phyloP scores from a whole-genome alignment of 2,888 invertebrate genomes.

The Octodonta nipae region DNA sequence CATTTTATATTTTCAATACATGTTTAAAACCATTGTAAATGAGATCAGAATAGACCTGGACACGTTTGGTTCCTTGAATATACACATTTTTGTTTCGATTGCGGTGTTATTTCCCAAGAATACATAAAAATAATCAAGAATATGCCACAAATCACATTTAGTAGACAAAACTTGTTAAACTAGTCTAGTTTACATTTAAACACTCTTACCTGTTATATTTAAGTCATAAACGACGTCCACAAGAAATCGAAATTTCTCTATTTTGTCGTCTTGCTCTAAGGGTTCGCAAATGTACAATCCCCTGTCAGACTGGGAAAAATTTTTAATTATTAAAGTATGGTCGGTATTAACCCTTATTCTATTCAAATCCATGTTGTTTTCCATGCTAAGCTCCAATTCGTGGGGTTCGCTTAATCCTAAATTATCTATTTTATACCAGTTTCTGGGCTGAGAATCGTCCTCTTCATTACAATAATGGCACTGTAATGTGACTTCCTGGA shows the following conservation, averaged over 20 bases:
- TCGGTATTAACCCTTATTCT: constrained; percentile 35
- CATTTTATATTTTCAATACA: too few species aligned
- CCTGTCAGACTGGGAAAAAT: constrained; percentile 32
- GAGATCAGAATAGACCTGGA: too few species aligned
- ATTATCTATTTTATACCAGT: constrained; percentile 39
- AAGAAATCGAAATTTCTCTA: constrained; percentile 20
- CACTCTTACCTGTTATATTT: constrained; percentile 3
- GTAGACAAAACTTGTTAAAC: too few species aligned
- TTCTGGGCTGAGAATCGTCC: constrained; percentile 34
- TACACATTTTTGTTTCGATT: too few species aligned
- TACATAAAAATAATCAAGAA: too few species aligned
- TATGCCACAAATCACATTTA: too few species aligned
- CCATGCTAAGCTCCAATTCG: constrained; percentile 36
- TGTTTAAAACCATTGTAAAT: too few species aligned
- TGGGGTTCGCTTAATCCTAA: constrained; percentile 24
- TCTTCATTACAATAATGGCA: constrained; percentile 40
- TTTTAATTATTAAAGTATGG: constrained; percentile 36
- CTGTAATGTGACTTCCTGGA: constrained; percentile 34
- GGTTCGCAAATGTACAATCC: constrained; percentile 41
- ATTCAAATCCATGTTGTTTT: constrained; percentile 34
- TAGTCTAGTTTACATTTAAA: too few species aligned
- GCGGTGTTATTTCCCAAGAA: too few species aligned
- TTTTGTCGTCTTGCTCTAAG: constrained; percentile 27
- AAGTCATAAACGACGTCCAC: constrained; percentile 35
- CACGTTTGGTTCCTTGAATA: too few species aligned